Base-by-base conservation (phyloP, 2,797 vertebrate species). In the Oophaga sylvatica region DNA sequence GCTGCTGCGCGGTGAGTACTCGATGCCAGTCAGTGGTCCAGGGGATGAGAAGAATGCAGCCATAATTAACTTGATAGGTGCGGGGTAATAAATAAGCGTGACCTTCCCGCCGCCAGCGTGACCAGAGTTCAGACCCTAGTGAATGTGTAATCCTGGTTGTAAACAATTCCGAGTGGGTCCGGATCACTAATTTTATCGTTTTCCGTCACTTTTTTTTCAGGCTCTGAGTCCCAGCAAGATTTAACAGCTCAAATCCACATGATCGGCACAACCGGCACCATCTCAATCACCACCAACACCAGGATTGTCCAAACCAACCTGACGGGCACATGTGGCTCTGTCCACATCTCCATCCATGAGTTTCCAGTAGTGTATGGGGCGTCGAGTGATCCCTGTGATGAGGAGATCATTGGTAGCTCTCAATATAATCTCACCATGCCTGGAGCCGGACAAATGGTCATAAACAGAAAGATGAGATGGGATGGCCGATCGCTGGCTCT, bases 281-380 rank as follows among this genome's bases (percentile, higher is more conserved):
- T 96, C 45, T 9, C 63, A 41, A 93, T 97, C 84, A 57, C 95
- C 82, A 92, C 94, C 2, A 57, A 9, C 0, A 89, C 91, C 4
- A 53, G 83, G 83, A 91, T 11, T 1, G 93, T 93, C 63, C 89
- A 41, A 0, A 59, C 95, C 19, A 94, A 91, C 3, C 68, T 96
- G 31, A 90, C 91, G 6, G 91, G 92, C 77, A 87, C 85, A 41
- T 96, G 95, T 57, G 31, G 0, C 12, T 11, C 68, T 0, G 35
- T 95, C 26, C 93, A 91, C 53, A n/a, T 96, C 65, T 94, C 92
- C 60, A 81, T 97, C n/a, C 94, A 91, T 0, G 65, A 90, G 63
- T 97, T 96, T 82, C 96, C 96, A 0, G 93, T 96, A 65, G 95
- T 93, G 94, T 95, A 93, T 0, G 95, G 95, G 53, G 94, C 94